phyloP scores from a whole-genome alignment of 1,140 invertebrate genomes.

The Neotoxoptera formosana region DNA sequence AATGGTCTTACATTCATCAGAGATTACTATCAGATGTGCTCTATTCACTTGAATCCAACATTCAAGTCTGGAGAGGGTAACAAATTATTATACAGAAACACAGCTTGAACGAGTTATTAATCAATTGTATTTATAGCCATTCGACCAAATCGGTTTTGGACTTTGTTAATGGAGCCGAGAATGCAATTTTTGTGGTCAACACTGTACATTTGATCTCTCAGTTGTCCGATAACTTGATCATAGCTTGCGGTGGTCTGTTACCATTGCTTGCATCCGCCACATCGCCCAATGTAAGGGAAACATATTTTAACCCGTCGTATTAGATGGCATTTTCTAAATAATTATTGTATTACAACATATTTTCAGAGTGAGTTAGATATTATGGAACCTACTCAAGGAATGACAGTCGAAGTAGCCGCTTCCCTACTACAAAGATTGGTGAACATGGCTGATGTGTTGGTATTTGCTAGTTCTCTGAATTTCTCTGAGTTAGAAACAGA shows the following conservation, averaged over 20 bases:
- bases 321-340: background rate
- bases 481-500: slow-evolving; percentile 98
- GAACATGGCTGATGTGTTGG: slow-evolving; percentile 97
- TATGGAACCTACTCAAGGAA: slow-evolving; percentile 96
- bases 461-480: slow-evolving; percentile 96
- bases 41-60: slow-evolving; percentile 96
- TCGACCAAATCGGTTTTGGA: slow-evolving; percentile 96
- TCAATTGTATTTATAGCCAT: slow-evolving; percentile 67
- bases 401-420: slow-evolving; percentile 97
- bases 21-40: slow-evolving; percentile 94
- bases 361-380: slow-evolving; percentile 96
- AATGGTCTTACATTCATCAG: slow-evolving; percentile 99
- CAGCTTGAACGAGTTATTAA: background rate
- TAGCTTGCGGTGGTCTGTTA: slow-evolving; percentile 96
- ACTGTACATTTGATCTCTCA: slow-evolving; percentile 99
- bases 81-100: background rate
- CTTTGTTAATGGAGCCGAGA: slow-evolving; percentile 97
- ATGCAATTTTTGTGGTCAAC: slow-evolving; percentile 99
- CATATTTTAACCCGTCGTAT: background rate
- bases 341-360: slow-evolving; percentile 55
- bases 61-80: slow-evolving; percentile 88
- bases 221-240: slow-evolving; percentile 97
- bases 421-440: slow-evolving; percentile 96
- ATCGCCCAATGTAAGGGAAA: slow-evolving; percentile 89
- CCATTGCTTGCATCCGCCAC: slow-evolving; percentile 97